Evolutionary conservation across 2,888 invertebrate genomes (phyloP).

Genomic region (Tetragonula carbonaria): DNA sequence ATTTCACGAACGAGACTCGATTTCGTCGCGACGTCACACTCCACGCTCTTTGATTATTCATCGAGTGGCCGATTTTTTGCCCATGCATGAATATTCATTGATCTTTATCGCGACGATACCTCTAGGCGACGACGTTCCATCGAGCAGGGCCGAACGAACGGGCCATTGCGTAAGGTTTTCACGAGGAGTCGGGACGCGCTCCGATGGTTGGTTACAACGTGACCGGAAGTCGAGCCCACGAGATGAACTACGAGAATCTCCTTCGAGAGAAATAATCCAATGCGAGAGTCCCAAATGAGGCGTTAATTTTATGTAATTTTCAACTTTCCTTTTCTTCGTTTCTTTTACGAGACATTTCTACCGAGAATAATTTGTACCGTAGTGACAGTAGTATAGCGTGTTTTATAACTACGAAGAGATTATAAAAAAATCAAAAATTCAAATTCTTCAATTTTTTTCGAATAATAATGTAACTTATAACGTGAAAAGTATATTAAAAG

Average conservation of each 20-base stretch:
- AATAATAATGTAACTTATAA: not conserved
- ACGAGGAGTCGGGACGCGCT: not conserved
- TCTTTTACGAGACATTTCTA: not conserved
- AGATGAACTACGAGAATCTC: not conserved
- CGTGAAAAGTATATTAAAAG: too few relatives aligned
- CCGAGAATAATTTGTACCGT: too few relatives aligned
- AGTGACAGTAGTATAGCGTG: too few relatives aligned
- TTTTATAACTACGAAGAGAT: not conserved
- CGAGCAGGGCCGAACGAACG: conserved; percentile 24
- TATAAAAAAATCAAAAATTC: not conserved
- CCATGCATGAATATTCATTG: conserved; percentile 57
- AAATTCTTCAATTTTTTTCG: not conserved
- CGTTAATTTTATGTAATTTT: not conserved
- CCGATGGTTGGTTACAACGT: not conserved
- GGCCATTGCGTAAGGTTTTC: conserved; percentile 39
- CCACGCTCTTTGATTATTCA: conserved; percentile 58
- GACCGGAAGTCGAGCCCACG: conserved; percentile 5
- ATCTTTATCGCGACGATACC: conserved; percentile 58
- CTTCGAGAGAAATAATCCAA: not conserved
- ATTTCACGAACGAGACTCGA: conserved; percentile 23
- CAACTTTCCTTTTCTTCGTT: not conserved
- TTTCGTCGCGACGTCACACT: conserved; percentile 32
- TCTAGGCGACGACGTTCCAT: conserved; percentile 38
- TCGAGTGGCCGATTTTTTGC: conserved; percentile 59
- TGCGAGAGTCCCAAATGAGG: not conserved